These are phyloP conservation scores for Alcedo quadribrachys DNA, from an alignment of 2,797 vertebrate species.

Conservation along the genomic window DNA sequence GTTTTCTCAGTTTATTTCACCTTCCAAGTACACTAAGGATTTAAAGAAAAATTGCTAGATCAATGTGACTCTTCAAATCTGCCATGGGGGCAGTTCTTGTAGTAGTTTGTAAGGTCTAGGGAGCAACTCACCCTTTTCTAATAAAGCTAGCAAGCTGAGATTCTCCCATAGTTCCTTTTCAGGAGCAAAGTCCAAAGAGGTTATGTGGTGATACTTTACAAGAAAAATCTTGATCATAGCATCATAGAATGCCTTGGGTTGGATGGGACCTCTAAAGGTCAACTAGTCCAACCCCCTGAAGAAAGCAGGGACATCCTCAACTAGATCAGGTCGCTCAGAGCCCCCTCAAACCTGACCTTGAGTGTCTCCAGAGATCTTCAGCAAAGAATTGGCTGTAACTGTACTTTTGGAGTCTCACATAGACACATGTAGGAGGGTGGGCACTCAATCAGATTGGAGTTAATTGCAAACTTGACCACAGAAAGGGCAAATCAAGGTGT, in stretches of 20 bases:
- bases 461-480: rapidly evolving
- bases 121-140: neutral
- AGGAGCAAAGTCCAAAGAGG: neutral
- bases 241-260: too few relatives aligned
- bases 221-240: neutral
- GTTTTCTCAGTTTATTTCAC: neutral
- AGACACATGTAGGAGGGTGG: neutral
- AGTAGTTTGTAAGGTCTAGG: neutral
- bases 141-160: neutral
- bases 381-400: neutral
- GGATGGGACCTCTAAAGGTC: too few relatives aligned
- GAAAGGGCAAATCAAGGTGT: neutral
- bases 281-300: too few relatives aligned
- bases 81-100: neutral
- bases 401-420: neutral
- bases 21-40: neutral
- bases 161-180: neutral
- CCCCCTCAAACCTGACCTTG: too few relatives aligned
- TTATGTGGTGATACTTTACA: neutral
- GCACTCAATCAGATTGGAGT: neutral
- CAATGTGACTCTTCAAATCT: neutral
- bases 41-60: neutral
- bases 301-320: too few relatives aligned
- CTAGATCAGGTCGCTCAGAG: too few relatives aligned
- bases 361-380: neutral